These are phyloP conservation scores for Drosophila nigromelanica DNA, from an alignment of 1,140 invertebrate species.

Conservation along the genomic window DNA sequence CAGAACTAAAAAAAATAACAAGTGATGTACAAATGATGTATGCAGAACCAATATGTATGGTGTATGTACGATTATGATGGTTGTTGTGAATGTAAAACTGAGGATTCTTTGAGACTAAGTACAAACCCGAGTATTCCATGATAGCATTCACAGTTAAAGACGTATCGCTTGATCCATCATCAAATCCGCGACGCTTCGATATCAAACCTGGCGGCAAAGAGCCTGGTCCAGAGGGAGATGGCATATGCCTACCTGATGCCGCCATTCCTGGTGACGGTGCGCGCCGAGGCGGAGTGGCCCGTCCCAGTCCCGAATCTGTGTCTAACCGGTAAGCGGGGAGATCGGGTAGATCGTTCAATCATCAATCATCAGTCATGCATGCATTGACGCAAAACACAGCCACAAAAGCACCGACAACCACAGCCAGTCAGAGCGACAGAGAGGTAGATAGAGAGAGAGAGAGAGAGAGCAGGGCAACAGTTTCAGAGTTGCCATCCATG, in stretches of 20 bases:
- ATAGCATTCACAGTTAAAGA: conserved; percentile 91
- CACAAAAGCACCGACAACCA: conserved; percentile 22
- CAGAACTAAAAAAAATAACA: conserved; percentile 31
- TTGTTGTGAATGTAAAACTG: conserved; percentile 62
- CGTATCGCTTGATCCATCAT: conserved; percentile 94
- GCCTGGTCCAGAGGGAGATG: conserved; percentile 91
- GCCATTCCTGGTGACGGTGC: conserved; percentile 89
- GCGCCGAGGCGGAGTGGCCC: conserved; percentile 91
- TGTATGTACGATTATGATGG: conserved; percentile 47
- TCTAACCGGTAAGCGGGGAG: conserved; percentile 84
- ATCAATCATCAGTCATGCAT: conserved; percentile 52
- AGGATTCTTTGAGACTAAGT: conserved; percentile 66
- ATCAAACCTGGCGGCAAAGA: conserved; percentile 92
- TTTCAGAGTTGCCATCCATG: conserved; percentile 53
- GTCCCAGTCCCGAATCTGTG: conserved; percentile 91
- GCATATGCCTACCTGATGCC: conserved; percentile 87
- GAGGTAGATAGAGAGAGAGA: conserved; percentile 1
- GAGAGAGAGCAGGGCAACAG: conserved; percentile 32
- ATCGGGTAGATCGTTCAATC: conserved; percentile 33
- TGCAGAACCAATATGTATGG: conserved; percentile 61
- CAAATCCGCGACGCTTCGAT: conserved; percentile 90
- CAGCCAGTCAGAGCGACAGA: conserved; percentile 1
- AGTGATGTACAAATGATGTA: conserved; percentile 57
- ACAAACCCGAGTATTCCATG: conserved; percentile 93
- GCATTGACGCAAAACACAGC: conserved; percentile 43